Conservation (phyloP, 2,797 vertebrate species). For the Australoheros facetus region DNA sequence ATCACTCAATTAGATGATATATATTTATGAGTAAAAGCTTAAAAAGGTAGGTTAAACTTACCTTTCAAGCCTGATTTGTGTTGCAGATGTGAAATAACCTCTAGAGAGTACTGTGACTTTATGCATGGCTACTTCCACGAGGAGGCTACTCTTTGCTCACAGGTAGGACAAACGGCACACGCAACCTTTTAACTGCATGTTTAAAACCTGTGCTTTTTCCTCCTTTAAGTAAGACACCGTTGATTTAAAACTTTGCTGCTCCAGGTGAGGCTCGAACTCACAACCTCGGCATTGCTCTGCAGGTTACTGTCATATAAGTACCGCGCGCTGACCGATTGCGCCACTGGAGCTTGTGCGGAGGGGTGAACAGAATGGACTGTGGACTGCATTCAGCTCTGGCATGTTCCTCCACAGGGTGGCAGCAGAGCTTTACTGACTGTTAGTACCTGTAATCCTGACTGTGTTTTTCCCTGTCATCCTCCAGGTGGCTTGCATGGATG, state of each 20-base stretch:
- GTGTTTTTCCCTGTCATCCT: not conserved
- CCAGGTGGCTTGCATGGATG: conserved; percentile 98
- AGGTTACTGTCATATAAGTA: conserved; percentile 52
- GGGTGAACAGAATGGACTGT: not conserved
- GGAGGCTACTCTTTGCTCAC: conserved; percentile 96
- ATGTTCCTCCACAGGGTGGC: conserved; percentile 19
- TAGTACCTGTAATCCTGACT: not conserved
- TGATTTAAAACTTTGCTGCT: conserved; percentile 6
- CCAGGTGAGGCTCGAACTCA: conserved; percentile 63
- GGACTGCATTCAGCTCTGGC: not conserved
- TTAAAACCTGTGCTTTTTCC: not conserved
- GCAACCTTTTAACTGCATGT: not conserved
- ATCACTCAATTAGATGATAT: not conserved
- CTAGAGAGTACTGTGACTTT: conserved; percentile 96
- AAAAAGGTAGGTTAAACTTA: not conserved
- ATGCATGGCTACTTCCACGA: conserved; percentile 98
- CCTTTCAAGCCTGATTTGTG: not conserved
- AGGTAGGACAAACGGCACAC: conserved; percentile 76
- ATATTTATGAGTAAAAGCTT: not conserved
- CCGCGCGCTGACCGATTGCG: conserved; percentile 50
- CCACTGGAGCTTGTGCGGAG: not conserved
- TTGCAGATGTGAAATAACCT: conserved; percentile 96
- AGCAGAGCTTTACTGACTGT: not conserved
- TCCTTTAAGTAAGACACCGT: not conserved
- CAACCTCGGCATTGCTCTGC: conserved; percentile 50